These are phyloP conservation scores for Neotoma lepida DNA, from an alignment of 2,113 vertebrate genomes.

Conservation along the genomic window DNA sequence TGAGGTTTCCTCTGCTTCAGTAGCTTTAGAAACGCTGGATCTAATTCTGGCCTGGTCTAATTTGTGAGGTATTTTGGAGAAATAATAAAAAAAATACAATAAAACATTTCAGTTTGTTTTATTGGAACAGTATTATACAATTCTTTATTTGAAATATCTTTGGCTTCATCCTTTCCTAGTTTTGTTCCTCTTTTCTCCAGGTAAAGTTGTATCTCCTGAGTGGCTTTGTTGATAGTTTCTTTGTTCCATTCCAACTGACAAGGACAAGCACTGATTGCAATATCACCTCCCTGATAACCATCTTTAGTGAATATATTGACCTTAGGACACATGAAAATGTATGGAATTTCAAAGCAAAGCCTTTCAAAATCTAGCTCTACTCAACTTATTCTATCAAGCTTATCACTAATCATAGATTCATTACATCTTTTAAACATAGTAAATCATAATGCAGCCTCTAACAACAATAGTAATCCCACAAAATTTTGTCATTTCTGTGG, in stretches of 20 bases:
- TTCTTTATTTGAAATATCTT: neutral
- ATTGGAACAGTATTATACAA: neutral
- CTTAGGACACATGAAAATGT: neutral
- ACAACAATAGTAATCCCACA: neutral
- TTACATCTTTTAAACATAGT: neutral
- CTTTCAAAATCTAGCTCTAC: neutral
- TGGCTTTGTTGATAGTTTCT: neutral
- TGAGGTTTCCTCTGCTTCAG: neutral
- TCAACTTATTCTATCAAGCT: neutral
- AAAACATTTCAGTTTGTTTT: slow-evolving; percentile 1
- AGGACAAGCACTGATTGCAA: slow-evolving; percentile 17
- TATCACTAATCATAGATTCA: neutral
- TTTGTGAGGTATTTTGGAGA: neutral
- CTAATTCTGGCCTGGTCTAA: neutral
- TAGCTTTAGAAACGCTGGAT: neutral
- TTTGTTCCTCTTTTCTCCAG: neutral
- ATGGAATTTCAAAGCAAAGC: neutral
- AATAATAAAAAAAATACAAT: neutral
- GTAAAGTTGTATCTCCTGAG: neutral
- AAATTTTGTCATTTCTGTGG: neutral
- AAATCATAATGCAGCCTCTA: neutral
- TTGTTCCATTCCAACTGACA: neutral
- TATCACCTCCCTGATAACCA: neutral
- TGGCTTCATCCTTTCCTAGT: neutral
- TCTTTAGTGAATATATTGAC: neutral